Percentiles rank a stretch among this genome's conserved stretches.
Conservation (phyloP, 92 coral and sea anemone species). For the Siderastrea siderea region DNA sequence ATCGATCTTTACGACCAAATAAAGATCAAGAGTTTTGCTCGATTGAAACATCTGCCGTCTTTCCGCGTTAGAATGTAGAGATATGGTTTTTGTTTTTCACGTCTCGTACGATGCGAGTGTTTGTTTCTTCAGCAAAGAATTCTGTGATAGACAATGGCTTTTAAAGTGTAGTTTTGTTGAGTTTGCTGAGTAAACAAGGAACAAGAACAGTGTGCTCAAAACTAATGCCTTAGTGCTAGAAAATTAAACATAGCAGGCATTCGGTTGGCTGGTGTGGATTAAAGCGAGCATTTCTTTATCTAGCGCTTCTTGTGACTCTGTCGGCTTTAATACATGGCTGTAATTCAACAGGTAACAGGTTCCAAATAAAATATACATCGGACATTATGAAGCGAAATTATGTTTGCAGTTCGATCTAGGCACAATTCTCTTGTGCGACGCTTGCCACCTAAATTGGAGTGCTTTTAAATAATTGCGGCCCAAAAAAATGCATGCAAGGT, state of each 20-base stretch:
- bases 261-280: conserved; percentile 15
- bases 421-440: conserved; percentile 5
- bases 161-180: conserved; percentile 43
- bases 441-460: conserved; percentile 11
- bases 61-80: background rate
- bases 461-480: background rate
- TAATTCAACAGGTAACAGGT: conserved; percentile 9
- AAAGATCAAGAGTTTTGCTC: conserved; percentile 5
- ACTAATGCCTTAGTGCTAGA: conserved; percentile 6
- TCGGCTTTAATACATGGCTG: conserved; percentile 13
- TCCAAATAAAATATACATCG: conserved; percentile 21
- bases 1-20: conserved; percentile 31
- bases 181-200: conserved; percentile 34
- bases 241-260: conserved; percentile 3
- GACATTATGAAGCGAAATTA: conserved; percentile 4
- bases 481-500: conserved; percentile 26
- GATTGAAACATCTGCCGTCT: conserved; percentile 30
- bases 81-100: background rate
- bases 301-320: background rate
- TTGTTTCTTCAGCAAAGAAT: conserved; percentile 40
- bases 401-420: conserved; percentile 23
- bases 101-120: conserved; percentile 5
- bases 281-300: conserved; percentile 13
- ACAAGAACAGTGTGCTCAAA: conserved; percentile 5
- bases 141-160: conserved; percentile 50